phyloP scores from a whole-genome alignment of 1,140 invertebrate species.

The Ceratina calcarata region DNA sequence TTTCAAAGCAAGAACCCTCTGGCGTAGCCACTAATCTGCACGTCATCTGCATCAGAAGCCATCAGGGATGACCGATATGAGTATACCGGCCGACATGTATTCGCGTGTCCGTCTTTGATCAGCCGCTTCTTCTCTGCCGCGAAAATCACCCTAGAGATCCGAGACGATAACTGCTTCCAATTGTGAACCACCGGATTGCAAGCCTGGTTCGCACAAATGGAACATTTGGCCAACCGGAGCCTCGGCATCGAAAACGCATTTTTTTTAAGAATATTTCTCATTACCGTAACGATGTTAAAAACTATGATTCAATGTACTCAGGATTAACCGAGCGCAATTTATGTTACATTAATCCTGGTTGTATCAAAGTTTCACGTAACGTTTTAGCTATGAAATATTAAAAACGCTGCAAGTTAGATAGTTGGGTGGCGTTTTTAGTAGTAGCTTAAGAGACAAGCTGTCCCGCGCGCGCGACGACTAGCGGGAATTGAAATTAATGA shows the following conservation, averaged over 20 bases:
- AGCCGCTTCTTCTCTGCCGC: background rate
- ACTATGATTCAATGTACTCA: no score
- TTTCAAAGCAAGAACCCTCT: slow-evolving; percentile 71
- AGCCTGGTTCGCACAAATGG: no score
- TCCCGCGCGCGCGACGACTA: background rate
- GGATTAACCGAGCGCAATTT: no score
- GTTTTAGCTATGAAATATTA: background rate
- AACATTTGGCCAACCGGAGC: no score
- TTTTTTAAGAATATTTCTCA: no score
- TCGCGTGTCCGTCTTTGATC: slow-evolving; percentile 1
- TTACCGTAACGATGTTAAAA: no score
- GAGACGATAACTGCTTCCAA: background rate
- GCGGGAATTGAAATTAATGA: slow-evolving; percentile 4
- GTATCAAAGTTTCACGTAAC: background rate
- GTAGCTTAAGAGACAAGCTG: background rate
- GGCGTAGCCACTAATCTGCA: slow-evolving; percentile 68
- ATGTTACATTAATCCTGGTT: no score
- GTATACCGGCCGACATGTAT: background rate
- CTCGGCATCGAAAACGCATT: no score
- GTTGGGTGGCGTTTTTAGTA: background rate
- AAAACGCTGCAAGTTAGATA: background rate
- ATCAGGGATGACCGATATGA: slow-evolving; percentile 3
- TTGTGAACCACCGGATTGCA: background rate
- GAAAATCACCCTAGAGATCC: background rate
- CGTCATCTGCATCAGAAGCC: slow-evolving; percentile 70